These are phyloP conservation scores for Nipponia nippon DNA, from an alignment of 2,113 vertebrate genomes.

Conservation along the genomic window DNA sequence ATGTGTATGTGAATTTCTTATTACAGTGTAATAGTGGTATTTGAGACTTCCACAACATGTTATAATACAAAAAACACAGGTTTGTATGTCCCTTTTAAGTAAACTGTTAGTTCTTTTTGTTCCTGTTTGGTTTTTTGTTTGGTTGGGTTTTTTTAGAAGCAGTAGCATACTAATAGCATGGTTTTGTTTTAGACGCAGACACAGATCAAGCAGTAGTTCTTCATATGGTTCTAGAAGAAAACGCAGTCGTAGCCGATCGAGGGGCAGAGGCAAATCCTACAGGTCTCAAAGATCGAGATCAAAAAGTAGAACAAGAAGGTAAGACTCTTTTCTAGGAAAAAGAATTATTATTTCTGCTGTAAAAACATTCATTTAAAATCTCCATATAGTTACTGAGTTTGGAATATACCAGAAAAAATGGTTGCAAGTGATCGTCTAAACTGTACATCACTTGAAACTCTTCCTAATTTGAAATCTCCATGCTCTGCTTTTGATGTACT, in stretches of 20 bases:
- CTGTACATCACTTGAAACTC: background rate
- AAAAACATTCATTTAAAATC: background rate
- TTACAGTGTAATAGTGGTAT: background rate
- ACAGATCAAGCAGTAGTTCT: constrained; percentile 91
- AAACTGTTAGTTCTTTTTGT: background rate
- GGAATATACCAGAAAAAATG: background rate
- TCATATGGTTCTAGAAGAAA: constrained; percentile 88
- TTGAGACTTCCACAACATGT: background rate
- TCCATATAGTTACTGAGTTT: fast-evolving
- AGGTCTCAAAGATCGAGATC: constrained; percentile 84
- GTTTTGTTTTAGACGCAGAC: constrained; percentile 78
- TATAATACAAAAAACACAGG: background rate
- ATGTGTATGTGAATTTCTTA: fast-evolving
- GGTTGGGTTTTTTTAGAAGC: background rate
- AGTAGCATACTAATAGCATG: background rate
- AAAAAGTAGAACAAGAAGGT: constrained; percentile 89
- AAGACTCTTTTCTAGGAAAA: background rate
- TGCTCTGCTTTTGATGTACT: background rate
- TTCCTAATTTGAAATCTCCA: background rate
- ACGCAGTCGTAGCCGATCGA: constrained; percentile 83
- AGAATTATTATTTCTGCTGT: background rate
- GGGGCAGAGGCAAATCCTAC: constrained; percentile 84
- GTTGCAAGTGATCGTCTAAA: background rate
- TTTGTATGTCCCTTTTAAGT: background rate
- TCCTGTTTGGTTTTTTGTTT: background rate